Evolutionary conservation across 2,113 vertebrate species (phyloP).

Genomic region (Tupaia chinensis): DNA sequence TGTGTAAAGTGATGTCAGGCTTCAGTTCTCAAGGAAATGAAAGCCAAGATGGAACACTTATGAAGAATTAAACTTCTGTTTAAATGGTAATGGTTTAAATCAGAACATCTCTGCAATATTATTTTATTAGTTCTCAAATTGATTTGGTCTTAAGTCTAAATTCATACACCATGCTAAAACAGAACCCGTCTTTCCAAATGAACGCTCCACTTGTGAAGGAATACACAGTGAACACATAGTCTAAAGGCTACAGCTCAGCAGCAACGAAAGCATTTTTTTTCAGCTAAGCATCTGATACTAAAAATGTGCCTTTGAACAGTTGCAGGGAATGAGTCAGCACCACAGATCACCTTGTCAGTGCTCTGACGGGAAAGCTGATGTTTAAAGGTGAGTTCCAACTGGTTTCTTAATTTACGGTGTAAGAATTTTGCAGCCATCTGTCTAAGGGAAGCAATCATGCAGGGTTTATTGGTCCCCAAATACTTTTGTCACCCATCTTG

Average conservation of each 20-base stretch:
- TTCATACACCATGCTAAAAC: background rate
- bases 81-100: background rate
- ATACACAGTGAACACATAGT: background rate
- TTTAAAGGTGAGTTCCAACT: conserved; percentile 76
- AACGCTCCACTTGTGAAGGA: background rate
- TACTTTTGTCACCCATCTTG: conserved; percentile 46
- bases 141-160: background rate
- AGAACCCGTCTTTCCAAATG: background rate
- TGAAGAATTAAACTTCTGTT: background rate
- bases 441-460: conserved; percentile 55
- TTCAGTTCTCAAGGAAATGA: background rate
- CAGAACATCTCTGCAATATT: background rate
- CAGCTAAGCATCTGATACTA: background rate
- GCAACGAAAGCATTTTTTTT: background rate
- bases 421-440: conserved; percentile 66
- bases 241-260: background rate
- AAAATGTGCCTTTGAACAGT: conserved; percentile 52
- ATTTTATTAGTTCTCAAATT: background rate
- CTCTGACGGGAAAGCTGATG: conserved; percentile 19
- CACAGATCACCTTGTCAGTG: conserved; percentile 64
- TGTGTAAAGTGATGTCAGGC: background rate
- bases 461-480: conserved; percentile 55
- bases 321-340: background rate
- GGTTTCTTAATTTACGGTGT: conserved; percentile 61
- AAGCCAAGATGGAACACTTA: background rate